Percentiles rank a stretch among this genome's conserved stretches.
phyloP scores from a whole-genome alignment of 2,113 vertebrate genomes.

The Campylomormyrus tamandua region DNA sequence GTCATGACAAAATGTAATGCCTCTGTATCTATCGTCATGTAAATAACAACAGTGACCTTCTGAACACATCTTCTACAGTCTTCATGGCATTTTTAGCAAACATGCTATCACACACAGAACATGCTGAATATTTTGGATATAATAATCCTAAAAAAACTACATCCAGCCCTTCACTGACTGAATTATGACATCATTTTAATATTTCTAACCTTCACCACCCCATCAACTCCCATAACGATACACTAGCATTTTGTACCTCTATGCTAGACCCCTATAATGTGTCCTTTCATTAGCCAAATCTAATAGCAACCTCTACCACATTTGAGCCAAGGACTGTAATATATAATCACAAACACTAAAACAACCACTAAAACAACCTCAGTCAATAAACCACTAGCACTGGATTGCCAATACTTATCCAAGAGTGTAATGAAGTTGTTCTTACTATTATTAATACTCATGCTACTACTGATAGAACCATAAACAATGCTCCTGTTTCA shows the following conservation, averaged over 20 bases:
- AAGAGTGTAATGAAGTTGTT: neutral
- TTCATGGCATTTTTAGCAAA: neutral
- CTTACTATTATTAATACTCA: neutral
- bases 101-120: neutral
- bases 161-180: neutral
- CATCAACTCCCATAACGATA: neutral
- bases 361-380: neutral
- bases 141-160: neutral
- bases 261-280: neutral
- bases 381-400: neutral
- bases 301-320: neutral
- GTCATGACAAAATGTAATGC: neutral
- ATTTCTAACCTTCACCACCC: neutral
- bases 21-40: neutral
- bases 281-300: neutral
- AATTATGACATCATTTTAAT: neutral
- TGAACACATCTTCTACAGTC: neutral
- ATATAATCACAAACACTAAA: neutral
- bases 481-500: neutral
- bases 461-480: neutral
- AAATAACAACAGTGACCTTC: neutral
- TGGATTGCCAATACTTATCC: neutral
- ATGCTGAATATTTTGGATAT: neutral
- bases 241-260: neutral
- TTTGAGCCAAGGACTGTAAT: neutral